These are phyloP conservation scores for Caenorhabditis angaria DNA, from an alignment of 2,888 invertebrate species.

Conservation along the genomic window DNA sequence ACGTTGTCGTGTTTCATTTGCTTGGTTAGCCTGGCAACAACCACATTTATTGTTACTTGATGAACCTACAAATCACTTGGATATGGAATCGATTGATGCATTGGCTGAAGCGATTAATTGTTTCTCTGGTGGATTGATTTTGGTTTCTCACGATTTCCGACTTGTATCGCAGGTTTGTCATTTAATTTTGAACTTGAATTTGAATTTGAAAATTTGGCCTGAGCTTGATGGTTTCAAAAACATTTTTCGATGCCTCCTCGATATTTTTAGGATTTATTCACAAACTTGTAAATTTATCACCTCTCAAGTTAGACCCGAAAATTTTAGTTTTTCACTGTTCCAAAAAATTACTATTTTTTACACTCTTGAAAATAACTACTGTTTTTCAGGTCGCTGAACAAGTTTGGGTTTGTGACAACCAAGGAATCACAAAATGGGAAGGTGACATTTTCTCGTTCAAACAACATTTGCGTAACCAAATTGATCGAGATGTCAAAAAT, in stretches of 20 bases:
- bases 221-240: too few species aligned
- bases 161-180: slow-evolving; percentile 90
- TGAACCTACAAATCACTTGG: slow-evolving; percentile 88
- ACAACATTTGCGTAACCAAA: slow-evolving; percentile 88
- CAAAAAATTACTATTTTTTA: slow-evolving; percentile 4
- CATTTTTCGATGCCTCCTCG: too few species aligned
- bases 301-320: too few species aligned
- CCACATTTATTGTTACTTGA: slow-evolving; percentile 87
- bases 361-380: not conserved
- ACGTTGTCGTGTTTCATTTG: slow-evolving; percentile 96
- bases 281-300: too few species aligned
- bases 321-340: not conserved
- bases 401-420: slow-evolving; percentile 98
- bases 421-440: slow-evolving; percentile 93
- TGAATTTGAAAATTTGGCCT: too few species aligned
- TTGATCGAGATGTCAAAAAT: slow-evolving; percentile 78
- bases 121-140: slow-evolving; percentile 96
- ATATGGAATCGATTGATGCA: slow-evolving; percentile 87
- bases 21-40: slow-evolving; percentile 96
- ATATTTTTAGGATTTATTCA: too few species aligned
- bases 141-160: slow-evolving; percentile 99
- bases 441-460: slow-evolving; percentile 96
- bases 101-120: slow-evolving; percentile 96
- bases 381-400: slow-evolving; percentile 88
- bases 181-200: too few species aligned